These are phyloP conservation scores for Amblyraja radiata DNA, from an alignment of 2,797 vertebrate genomes.

Conservation along the genomic window DNA sequence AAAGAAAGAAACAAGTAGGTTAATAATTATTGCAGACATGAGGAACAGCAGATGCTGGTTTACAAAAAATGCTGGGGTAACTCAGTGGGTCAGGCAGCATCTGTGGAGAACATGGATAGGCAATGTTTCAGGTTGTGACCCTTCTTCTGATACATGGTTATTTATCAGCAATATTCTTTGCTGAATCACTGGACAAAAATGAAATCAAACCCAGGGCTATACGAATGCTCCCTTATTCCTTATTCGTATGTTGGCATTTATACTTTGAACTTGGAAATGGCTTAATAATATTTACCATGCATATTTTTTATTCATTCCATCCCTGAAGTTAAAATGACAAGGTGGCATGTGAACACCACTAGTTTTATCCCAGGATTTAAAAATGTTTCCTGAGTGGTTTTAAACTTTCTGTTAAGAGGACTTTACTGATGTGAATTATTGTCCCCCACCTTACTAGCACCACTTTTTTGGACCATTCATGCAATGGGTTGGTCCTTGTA, in stretches of 20 bases:
- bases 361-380: no score
- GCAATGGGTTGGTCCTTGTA: background rate
- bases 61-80: no score
- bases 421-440: background rate
- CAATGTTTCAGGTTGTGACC: no score
- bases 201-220: background rate
- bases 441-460: background rate
- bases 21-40: no score
- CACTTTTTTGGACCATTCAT: background rate
- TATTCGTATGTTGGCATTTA: background rate
- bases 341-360: background rate
- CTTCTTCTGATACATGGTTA: background rate
- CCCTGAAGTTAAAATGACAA: background rate
- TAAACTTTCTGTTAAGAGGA: no score
- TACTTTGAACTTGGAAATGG: background rate
- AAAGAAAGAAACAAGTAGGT: conserved; percentile 1
- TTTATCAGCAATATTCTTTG: no score
- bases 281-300: background rate
- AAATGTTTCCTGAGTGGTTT: no score
- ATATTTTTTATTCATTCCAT: background rate
- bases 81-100: no score
- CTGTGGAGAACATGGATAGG: no score
- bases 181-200: background rate
- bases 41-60: no score
- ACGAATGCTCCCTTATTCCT: background rate